Evolutionary conservation across 2,888 invertebrate species (phyloP).

Genomic region (Nephrotoma flavescens): DNA sequence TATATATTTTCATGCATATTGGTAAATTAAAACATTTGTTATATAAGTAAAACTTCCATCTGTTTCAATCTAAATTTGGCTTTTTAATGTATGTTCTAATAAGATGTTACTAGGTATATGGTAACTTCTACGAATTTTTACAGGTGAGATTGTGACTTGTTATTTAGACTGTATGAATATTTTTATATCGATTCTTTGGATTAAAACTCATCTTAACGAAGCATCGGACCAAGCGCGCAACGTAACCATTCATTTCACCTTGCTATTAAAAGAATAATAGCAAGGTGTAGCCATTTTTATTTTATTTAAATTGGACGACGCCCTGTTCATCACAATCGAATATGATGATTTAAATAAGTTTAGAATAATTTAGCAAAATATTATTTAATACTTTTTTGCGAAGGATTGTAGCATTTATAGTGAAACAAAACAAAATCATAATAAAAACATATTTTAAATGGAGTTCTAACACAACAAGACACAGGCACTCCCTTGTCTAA

Average conservation of each 20-base stretch:
- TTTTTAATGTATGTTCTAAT: neutral
- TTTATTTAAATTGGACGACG: neutral
- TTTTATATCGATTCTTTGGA: neutral
- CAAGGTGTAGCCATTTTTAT: neutral
- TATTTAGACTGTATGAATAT: neutral
- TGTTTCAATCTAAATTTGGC: neutral
- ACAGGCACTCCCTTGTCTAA: slow-evolving; percentile 9
- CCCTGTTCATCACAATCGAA: neutral
- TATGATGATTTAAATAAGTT: neutral
- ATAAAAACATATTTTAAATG: neutral
- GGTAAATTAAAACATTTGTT: neutral
- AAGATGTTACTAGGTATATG: neutral
- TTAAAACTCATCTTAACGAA: neutral
- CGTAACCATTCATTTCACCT: neutral
- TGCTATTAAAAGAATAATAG: neutral
- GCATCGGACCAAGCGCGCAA: neutral
- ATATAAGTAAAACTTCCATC: neutral
- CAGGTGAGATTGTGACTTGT: slow-evolving; percentile 5
- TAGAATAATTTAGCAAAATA: neutral
- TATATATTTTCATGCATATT: neutral
- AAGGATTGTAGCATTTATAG: neutral
- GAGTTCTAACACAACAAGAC: slow-evolving; percentile 10
- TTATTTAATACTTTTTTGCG: neutral
- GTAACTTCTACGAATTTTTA: neutral
- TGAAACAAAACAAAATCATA: neutral